Percentiles rank a stretch among this genome's conserved stretches.
phyloP scores from a whole-genome alignment of 2,888 invertebrate genomes.

The Meloe dianella region DNA sequence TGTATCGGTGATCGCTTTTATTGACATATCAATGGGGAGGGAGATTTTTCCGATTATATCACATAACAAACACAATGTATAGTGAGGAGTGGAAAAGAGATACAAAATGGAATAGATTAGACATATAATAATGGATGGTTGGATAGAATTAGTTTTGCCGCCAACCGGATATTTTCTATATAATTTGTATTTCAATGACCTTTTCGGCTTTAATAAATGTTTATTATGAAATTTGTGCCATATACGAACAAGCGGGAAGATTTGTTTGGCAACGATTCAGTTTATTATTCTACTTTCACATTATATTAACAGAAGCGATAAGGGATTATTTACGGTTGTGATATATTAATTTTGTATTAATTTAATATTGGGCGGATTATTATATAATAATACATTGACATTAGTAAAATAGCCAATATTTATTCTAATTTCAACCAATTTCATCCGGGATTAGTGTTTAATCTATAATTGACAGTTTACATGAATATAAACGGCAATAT shows the following conservation, averaged over 20 bases:
- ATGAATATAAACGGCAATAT: neutral
- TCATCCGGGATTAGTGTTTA: slow-evolving; percentile 1
- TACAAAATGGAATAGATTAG: neutral
- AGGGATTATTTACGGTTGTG: slow-evolving; percentile 23
- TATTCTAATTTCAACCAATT: neutral
- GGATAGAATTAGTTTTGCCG: neutral
- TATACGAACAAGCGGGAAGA: slow-evolving; percentile 2
- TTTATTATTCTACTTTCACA: slow-evolving; percentile 13
- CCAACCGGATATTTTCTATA: neutral
- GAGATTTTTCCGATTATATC: neutral
- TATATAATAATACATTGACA: neutral
- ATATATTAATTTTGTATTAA: slow-evolving; percentile 26
- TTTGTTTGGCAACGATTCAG: slow-evolving; percentile 27
- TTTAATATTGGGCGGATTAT: slow-evolving; percentile 21
- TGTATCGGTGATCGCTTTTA: neutral
- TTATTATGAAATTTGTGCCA: neutral
- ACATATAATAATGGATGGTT: neutral
- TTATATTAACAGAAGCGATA: slow-evolving; percentile 23
- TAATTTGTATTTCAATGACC: slow-evolving; percentile 4
- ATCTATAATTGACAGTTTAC: slow-evolving; percentile 5
- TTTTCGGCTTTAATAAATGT: neutral
- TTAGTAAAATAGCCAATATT: neutral
- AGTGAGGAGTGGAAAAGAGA: too few relatives aligned
- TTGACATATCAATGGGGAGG: neutral
- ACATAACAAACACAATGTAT: neutral